phyloP scores from a whole-genome alignment of 1,140 invertebrate species.

The Drosophila mojavensis region DNA sequence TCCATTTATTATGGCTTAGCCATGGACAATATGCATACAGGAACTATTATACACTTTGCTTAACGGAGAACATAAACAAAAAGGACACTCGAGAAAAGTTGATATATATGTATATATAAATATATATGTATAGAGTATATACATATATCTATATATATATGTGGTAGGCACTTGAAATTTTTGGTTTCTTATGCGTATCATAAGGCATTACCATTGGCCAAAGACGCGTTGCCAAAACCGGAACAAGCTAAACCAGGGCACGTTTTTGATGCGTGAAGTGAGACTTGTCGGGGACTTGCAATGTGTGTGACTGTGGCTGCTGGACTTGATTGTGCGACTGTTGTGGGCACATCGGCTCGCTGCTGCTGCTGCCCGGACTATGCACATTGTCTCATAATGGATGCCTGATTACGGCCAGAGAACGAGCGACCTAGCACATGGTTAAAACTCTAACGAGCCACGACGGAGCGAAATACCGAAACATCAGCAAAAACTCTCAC shows the following conservation, averaged over 20 bases:
- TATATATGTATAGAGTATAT: neutral
- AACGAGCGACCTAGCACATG: slow-evolving; percentile 43
- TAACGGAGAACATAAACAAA: neutral
- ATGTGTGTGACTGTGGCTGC: slow-evolving; percentile 52
- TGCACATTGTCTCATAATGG: slow-evolving; percentile 54
- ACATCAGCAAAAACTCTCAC: neutral
- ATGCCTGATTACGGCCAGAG: slow-evolving; percentile 50
- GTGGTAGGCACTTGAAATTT: slow-evolving; percentile 3
- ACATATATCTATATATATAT: neutral
- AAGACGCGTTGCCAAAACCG: slow-evolving; percentile 42
- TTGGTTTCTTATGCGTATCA: slow-evolving; percentile 19
- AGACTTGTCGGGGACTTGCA: slow-evolving; percentile 49
- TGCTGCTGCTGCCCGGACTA: slow-evolving; percentile 38
- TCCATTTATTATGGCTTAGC: slow-evolving; percentile 7
- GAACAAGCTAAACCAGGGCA: slow-evolving; percentile 50
- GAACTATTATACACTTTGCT: neutral
- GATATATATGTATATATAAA: slow-evolving; percentile 8
- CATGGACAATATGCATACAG: slow-evolving; percentile 2
- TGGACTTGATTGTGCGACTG: slow-evolving; percentile 50
- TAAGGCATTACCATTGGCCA: slow-evolving; percentile 38
- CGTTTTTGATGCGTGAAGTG: slow-evolving; percentile 49
- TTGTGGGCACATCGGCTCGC: slow-evolving; percentile 20
- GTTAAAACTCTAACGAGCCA: slow-evolving; percentile 53
- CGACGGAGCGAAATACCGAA: slow-evolving; percentile 25
- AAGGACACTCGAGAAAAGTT: neutral